Percentiles rank a stretch among this genome's conserved stretches.
phyloP scores from a whole-genome alignment of 2,797 vertebrate genomes.

The Gadopsis bispinosus region DNA sequence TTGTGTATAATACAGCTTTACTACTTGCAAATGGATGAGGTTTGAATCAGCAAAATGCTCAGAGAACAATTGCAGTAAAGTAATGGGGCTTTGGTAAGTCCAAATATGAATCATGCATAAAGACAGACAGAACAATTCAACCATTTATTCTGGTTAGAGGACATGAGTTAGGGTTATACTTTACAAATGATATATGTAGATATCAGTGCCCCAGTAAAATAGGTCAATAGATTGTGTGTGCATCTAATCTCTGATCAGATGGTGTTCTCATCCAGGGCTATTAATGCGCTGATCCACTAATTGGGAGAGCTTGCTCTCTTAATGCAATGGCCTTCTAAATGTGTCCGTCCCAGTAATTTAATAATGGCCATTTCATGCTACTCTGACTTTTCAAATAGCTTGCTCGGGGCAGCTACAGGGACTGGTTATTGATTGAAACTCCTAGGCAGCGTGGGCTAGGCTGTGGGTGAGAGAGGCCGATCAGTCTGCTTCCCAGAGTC shows the following conservation, averaged over 20 bases:
- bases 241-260: slow-evolving; percentile 82
- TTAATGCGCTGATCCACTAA: slow-evolving; percentile 85
- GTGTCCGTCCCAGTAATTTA: slow-evolving; percentile 87
- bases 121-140: slow-evolving; percentile 42
- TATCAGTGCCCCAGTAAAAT: slow-evolving; percentile 74
- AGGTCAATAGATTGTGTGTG: slow-evolving; percentile 81
- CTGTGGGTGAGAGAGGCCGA: slow-evolving; percentile 80
- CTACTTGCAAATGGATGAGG: slow-evolving; percentile 63
- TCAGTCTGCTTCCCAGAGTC: slow-evolving; percentile 82
- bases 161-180: slow-evolving; percentile 60
- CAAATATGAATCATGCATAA: slow-evolving; percentile 58
- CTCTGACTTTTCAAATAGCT: slow-evolving; percentile 84
- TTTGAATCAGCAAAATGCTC: slow-evolving; percentile 68
- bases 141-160: slow-evolving; percentile 57
- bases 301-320: slow-evolving; percentile 85
- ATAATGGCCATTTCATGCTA: slow-evolving; percentile 87
- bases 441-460: slow-evolving; percentile 66
- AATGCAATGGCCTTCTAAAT: slow-evolving; percentile 87
- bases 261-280: slow-evolving; percentile 82
- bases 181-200: slow-evolving; percentile 67
- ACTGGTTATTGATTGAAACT: slow-evolving; percentile 83
- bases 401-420: slow-evolving; percentile 82
- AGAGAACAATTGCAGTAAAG: slow-evolving; percentile 51
- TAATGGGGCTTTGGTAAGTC: slow-evolving; percentile 47
- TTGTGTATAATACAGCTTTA: slow-evolving; percentile 61